phyloP scores from a whole-genome alignment of 2,888 invertebrate genomes.

The Scaptomyza reducta region DNA sequence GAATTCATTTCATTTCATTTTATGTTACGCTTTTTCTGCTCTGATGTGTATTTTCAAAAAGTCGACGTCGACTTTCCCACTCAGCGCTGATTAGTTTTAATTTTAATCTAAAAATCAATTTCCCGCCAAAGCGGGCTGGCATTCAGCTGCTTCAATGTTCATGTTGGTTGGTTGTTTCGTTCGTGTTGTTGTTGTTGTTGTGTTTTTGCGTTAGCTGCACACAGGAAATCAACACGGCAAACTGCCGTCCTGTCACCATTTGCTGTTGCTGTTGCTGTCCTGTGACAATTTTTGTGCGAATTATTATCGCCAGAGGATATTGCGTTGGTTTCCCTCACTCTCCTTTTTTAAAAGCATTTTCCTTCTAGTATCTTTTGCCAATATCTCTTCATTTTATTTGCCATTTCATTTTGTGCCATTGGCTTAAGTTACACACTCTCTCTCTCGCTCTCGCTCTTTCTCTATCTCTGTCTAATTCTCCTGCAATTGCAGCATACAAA shows the following conservation, averaged over 20 bases:
- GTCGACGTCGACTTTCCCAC: constrained; percentile 57
- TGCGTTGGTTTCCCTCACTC: constrained; percentile 38
- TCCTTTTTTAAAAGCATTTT: background rate
- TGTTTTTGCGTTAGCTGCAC: constrained; percentile 61
- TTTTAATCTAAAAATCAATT: constrained; percentile 82
- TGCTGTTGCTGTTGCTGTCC: constrained; percentile 35
- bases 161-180: constrained; percentile 13
- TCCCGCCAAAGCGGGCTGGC: constrained; percentile 60
- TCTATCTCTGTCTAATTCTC: background rate
- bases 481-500: constrained; percentile 52
- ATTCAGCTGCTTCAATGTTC: constrained; percentile 14
- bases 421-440: constrained; percentile 59
- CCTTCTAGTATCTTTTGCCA: constrained; percentile 16
- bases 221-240: constrained; percentile 79
- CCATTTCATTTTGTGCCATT: constrained; percentile 60
- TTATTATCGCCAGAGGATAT: constrained; percentile 76
- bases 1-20: constrained; percentile 74
- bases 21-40: constrained; percentile 75
- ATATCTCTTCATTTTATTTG: constrained; percentile 52
- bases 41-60: constrained; percentile 73
- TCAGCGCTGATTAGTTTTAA: constrained; percentile 82
- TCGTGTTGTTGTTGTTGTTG: constrained; percentile 19
- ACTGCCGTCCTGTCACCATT: constrained; percentile 52
- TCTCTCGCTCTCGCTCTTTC: background rate
- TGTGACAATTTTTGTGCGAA: constrained; percentile 69